A percentile compares a stretch with the other conserved stretches of the same genome.
These are phyloP conservation scores for Pituophis catenifer DNA, from an alignment of 2,113 vertebrate species.

Conservation along the genomic window DNA sequence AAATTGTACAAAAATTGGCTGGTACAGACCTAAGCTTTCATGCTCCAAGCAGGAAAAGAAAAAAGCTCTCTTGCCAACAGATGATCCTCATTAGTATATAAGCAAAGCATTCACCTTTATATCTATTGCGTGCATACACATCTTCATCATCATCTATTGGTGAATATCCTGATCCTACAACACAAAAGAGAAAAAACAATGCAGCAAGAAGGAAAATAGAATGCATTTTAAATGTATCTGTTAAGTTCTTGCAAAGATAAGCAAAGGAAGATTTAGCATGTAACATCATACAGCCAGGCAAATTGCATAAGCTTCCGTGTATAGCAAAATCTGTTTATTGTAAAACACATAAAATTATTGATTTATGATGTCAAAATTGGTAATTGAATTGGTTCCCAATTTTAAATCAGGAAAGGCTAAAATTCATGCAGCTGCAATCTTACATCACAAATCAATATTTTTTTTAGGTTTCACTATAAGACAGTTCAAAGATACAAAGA, in stretches of 20 bases:
- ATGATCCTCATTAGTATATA: conserved; percentile 67
- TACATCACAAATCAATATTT: neutral
- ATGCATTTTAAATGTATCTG: conserved; percentile 55
- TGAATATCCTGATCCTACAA: conserved; percentile 93
- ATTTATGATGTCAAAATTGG: neutral
- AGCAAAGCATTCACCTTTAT: conserved; percentile 89
- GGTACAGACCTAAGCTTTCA: conserved; percentile 29
- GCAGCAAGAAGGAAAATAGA: conserved; percentile 74
- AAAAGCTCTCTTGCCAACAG: conserved; percentile 59
- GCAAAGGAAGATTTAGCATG: conserved; percentile 65
- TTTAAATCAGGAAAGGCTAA: neutral
- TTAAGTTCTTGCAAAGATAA: conserved; percentile 60
- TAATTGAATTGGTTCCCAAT: neutral
- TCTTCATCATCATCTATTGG: conserved; percentile 90
- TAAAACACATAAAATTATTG: conserved; percentile 28
- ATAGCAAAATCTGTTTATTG: conserved; percentile 59
- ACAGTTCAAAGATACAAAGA: conserved; percentile 39
- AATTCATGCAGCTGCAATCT: neutral
- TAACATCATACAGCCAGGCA: conserved; percentile 41
- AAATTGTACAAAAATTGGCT: neutral
- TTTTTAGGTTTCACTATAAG: conserved; percentile 55
- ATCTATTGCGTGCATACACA: conserved; percentile 81
- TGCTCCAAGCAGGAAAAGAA: conserved; percentile 47
- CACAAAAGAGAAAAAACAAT: conserved; percentile 72
- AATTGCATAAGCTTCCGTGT: conserved; percentile 38